Evolutionary conservation across 2,797 vertebrate species (phyloP), one percentile per base, ranked within the genome.

Genomic region (Sebastes iracundus): DNA sequence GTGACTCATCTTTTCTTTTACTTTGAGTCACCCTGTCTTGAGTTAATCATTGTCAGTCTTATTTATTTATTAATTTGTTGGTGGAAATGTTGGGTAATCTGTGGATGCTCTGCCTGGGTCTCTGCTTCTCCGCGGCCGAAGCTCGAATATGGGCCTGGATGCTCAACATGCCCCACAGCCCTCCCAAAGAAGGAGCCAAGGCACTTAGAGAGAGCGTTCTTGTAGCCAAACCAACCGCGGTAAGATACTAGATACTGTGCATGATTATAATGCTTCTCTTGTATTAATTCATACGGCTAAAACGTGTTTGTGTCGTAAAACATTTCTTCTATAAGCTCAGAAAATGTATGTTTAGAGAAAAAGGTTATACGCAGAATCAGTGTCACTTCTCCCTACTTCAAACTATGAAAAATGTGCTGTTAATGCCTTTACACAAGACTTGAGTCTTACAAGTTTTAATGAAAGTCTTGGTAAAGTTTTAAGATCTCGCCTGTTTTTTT

Each of bases 101-200:
- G 62, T 77, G 87, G 88, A 71, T 93, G 46, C 22, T 95, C 38
- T 91, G 78, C 23, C 32, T 95, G 63, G 92, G 82, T 70, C 61
- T 95, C 32, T 92, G 87, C 63, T 52, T 93, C 66, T 79, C 88
- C 18, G 79, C 61, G 14, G 79, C 89, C 0, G 92, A 95, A 70
- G 95, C 92, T 62, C 92, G 87, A 14, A 96, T 96, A 33, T 96
- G 96, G 96, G 96, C 96, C 80, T 96, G 96, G 96, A 95, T 96
- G 95, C 94, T 96, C 65, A 96, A 96, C 79, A 95, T 96, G 94
- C 96, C 96, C 0, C 95, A 96, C 81, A 93, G 91, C 35, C 92
- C 94, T 3, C 94, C 95, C 2, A 92, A 95, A 79, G 94, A 95
- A 16, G 93, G 90, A 66, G 82, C 80, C 1, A 89, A 89, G 64